phyloP scores from a whole-genome alignment of 2,797 vertebrate genomes.

The Coccyzus lansbergi region DNA sequence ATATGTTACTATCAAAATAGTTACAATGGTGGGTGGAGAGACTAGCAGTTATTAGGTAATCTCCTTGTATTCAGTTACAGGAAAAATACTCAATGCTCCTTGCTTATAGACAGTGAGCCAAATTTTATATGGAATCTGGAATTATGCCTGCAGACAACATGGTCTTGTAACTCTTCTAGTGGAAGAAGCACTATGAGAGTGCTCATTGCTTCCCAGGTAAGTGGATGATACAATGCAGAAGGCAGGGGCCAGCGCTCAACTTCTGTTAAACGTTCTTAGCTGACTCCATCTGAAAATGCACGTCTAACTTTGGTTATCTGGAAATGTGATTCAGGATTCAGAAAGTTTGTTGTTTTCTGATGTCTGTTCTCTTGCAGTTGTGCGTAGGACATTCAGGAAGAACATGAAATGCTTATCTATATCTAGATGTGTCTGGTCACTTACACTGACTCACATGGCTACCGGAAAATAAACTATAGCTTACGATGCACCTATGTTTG shows the following conservation, averaged over 20 bases:
- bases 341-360: neutral
- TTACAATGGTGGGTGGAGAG: constrained; percentile 5
- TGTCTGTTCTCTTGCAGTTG: neutral
- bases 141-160: neutral
- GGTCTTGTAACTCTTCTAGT: neutral
- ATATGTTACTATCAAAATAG: neutral
- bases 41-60: constrained; percentile 15
- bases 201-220: neutral
- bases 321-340: neutral
- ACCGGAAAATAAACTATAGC: constrained; percentile 9
- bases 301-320: neutral
- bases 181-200: neutral
- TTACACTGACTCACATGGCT: constrained; percentile 29
- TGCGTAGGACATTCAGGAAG: neutral
- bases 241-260: neutral
- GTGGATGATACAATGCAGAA: neutral
- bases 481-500: neutral
- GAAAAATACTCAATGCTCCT: constrained; percentile 18
- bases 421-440: neutral
- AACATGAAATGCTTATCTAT: neutral
- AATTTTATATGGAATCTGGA: neutral
- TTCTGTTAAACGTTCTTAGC: neutral
- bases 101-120: neutral
- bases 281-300: neutral
- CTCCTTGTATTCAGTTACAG: neutral